These are phyloP conservation scores for Cydia fagiglandana DNA, from an alignment of 1,140 invertebrate genomes.

Conservation along the genomic window DNA sequence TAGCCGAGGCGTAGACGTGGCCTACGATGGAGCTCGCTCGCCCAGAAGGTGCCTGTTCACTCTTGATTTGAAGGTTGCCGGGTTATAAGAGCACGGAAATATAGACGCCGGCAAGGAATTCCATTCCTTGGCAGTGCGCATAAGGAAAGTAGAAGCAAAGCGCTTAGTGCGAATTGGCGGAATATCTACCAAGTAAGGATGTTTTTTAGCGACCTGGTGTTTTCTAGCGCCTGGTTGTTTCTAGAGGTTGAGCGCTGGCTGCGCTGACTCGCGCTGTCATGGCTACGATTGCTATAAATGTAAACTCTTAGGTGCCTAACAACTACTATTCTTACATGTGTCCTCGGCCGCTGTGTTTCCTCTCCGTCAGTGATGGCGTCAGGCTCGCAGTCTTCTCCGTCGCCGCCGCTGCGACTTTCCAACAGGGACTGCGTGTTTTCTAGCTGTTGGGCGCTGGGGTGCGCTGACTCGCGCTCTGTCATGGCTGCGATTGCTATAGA, in stretches of 20 bases:
- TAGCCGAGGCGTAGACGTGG: too few relatives aligned
- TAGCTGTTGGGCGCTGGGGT: constrained; percentile 78
- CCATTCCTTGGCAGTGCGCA: too few relatives aligned
- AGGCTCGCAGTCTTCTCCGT: constrained; percentile 47
- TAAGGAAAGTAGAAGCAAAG: too few relatives aligned
- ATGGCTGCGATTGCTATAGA: constrained; percentile 91
- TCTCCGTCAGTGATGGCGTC: constrained; percentile 9
- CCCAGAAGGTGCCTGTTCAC: too few relatives aligned
- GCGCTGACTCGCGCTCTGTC: constrained; percentile 95
- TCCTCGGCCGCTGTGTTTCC: not conserved
- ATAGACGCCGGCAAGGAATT: too few relatives aligned
- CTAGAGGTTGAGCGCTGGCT: constrained; percentile 73
- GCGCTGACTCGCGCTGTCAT: constrained; percentile 96
- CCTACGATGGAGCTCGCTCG: too few relatives aligned
- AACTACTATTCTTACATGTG: not conserved
- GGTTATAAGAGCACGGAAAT: too few relatives aligned
- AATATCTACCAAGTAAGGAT: too few relatives aligned
- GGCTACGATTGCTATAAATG: constrained; percentile 86
- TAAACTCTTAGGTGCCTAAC: too few relatives aligned
- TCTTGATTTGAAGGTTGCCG: too few relatives aligned
- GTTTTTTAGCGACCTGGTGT: too few relatives aligned
- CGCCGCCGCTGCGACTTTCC: constrained; percentile 54
- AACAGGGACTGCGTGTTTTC: constrained; percentile 48
- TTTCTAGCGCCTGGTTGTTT: constrained; percentile 15
- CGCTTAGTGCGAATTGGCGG: too few relatives aligned